These are phyloP conservation scores for Micromys minutus DNA, from an alignment of 2,113 vertebrate species.

Conservation along the genomic window DNA sequence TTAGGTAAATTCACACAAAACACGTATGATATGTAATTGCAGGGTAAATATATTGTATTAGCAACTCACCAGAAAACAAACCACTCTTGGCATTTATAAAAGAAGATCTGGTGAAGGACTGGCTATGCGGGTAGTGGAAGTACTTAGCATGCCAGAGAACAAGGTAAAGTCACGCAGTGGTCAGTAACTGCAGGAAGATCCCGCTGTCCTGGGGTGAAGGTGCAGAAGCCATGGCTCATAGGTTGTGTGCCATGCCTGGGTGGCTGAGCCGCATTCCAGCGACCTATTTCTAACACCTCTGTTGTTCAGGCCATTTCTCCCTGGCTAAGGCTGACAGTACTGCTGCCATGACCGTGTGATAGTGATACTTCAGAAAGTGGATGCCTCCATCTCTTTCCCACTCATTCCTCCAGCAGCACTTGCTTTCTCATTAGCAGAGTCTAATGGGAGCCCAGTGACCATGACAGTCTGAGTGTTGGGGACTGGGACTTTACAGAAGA, in stretches of 20 bases:
- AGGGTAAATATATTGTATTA: not conserved
- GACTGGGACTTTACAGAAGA: not conserved
- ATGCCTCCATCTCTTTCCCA: not conserved
- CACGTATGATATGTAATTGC: not conserved
- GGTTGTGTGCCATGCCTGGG: not conserved
- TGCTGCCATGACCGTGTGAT: not conserved
- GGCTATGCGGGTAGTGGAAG: not conserved
- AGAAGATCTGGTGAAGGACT: not conserved
- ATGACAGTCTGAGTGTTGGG: not conserved
- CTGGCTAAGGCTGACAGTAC: not conserved
- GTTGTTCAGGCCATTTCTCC: too few relatives aligned
- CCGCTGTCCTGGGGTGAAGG: not conserved
- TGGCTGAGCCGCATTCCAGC: not conserved
- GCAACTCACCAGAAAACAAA: not conserved
- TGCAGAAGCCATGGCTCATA: not conserved
- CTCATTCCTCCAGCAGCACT: not conserved
- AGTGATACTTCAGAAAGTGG: not conserved
- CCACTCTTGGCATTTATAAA: not conserved
- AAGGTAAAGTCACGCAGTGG: not conserved
- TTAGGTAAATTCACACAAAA: conserved; percentile 30
- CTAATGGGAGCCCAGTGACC: not conserved
- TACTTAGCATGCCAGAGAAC: not conserved
- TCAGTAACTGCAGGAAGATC: not conserved
- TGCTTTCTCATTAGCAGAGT: not conserved
- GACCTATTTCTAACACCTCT: not conserved